These are phyloP conservation scores for Abscondita cerata DNA, from an alignment of 2,888 invertebrate species.

Conservation along the genomic window DNA sequence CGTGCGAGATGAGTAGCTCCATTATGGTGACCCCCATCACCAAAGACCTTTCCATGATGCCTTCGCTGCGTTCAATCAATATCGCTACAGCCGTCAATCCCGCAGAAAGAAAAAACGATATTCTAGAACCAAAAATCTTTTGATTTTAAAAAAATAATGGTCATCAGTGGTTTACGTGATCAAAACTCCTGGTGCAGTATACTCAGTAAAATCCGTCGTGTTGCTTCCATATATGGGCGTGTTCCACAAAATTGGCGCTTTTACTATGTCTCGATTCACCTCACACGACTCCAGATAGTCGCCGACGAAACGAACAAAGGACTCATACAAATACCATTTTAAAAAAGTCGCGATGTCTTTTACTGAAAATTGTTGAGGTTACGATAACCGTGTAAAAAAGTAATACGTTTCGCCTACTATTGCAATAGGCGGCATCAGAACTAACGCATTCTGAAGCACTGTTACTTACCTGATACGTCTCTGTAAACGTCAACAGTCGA, in stretches of 20 bases:
- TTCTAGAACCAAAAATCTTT: slow-evolving; percentile 65
- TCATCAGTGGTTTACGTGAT: slow-evolving; percentile 68
- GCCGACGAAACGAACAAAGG: slow-evolving; percentile 76
- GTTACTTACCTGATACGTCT: slow-evolving; percentile 84
- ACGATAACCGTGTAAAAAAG: not conserved
- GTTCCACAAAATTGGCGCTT: slow-evolving; percentile 67
- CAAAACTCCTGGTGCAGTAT: slow-evolving; percentile 92
- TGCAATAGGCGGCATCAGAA: too few relatives aligned
- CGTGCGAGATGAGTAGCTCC: slow-evolving; percentile 88
- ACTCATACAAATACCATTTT: slow-evolving; percentile 73
- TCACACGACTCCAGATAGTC: slow-evolving; percentile 69
- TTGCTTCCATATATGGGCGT: slow-evolving; percentile 71
- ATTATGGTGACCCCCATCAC: slow-evolving; percentile 83
- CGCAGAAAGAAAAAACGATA: slow-evolving; percentile 92
- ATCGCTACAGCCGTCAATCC: slow-evolving; percentile 91
- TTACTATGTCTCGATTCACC: slow-evolving; percentile 68
- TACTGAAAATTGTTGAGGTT: slow-evolving; percentile 64
- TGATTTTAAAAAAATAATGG: not conserved
- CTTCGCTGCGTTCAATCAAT: slow-evolving; percentile 88
- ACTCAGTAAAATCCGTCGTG: slow-evolving; percentile 89
- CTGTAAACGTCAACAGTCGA: slow-evolving; percentile 76
- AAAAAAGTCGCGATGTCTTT: slow-evolving; percentile 87
- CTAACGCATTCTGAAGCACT: too few relatives aligned
- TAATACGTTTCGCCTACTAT: too few relatives aligned
- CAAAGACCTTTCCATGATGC: slow-evolving; percentile 86